These are phyloP conservation scores for Macrosoma leucophasiata DNA, from an alignment of 2,888 invertebrate species.

Conservation along the genomic window DNA sequence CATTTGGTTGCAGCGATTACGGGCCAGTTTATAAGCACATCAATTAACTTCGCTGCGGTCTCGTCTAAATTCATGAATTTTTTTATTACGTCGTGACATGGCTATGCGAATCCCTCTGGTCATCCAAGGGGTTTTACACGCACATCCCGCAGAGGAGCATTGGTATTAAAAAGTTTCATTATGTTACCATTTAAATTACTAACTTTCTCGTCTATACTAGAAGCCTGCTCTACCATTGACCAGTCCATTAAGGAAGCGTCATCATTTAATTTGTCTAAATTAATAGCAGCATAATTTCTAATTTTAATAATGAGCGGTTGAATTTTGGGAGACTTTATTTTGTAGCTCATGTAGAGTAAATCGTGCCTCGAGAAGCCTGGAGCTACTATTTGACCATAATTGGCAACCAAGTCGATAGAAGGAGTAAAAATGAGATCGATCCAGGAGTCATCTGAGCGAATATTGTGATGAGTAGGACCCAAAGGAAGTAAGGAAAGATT, in stretches of 20 bases:
- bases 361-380: not conserved
- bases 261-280: not conserved
- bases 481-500: too few species aligned
- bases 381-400: not conserved
- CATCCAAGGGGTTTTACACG: not conserved
- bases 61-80: not conserved
- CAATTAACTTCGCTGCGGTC: not conserved
- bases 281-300: not conserved
- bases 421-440: not conserved
- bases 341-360: not conserved
- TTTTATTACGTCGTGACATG: not conserved
- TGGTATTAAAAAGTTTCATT: not conserved
- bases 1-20: not conserved
- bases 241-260: not conserved
- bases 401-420: not conserved
- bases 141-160: not conserved
- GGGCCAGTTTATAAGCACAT: not conserved
- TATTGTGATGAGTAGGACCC: not conserved
- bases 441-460: not conserved
- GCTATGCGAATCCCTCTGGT: not conserved
- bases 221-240: not conserved
- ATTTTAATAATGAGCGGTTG: not conserved
- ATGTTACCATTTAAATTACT: not conserved
- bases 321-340: not conserved
- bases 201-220: not conserved